Conservation (phyloP, 2,113 vertebrate species). For the Dromiciops gliroides region DNA sequence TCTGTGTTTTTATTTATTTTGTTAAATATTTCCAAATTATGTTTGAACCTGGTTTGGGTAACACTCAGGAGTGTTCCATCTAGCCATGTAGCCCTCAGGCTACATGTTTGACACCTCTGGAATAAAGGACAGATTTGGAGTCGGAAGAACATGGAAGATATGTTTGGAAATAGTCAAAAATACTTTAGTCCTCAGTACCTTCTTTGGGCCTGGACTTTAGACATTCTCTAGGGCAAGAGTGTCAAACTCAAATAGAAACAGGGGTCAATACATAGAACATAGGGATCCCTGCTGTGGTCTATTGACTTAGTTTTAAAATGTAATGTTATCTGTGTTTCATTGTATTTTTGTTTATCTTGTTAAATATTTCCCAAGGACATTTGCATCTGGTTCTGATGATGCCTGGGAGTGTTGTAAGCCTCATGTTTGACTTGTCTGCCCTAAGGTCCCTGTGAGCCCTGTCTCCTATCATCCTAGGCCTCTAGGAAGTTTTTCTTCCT, state of each 20-base stretch:
- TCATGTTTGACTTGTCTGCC: not conserved
- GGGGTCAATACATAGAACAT: too few relatives aligned
- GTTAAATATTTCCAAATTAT: not conserved
- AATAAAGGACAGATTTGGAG: not conserved
- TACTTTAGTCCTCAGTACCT: not conserved
- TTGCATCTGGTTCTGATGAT: not conserved
- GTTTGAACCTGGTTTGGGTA: not conserved
- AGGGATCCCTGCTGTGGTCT: too few relatives aligned
- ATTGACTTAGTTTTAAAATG: not conserved
- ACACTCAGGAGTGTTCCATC: not conserved
- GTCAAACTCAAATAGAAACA: too few relatives aligned
- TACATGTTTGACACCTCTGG: not conserved
- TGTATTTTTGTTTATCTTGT: not conserved
- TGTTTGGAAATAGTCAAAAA: not conserved
- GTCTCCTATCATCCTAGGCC: not conserved
- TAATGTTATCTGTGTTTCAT: not conserved
- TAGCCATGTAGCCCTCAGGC: not conserved
- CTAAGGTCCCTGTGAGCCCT: not conserved
- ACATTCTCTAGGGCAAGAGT: not conserved
- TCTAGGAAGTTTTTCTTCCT: not conserved
- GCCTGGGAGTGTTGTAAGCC: not conserved
- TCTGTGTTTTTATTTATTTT: not conserved
- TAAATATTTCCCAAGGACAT: not conserved
- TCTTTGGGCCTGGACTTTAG: not conserved
- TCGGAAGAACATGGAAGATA: not conserved